Evolutionary conservation across 1,140 invertebrate genomes (phyloP), one percentile per base, ranked within the genome.

Genomic region (Zaprionus davidi): DNA sequence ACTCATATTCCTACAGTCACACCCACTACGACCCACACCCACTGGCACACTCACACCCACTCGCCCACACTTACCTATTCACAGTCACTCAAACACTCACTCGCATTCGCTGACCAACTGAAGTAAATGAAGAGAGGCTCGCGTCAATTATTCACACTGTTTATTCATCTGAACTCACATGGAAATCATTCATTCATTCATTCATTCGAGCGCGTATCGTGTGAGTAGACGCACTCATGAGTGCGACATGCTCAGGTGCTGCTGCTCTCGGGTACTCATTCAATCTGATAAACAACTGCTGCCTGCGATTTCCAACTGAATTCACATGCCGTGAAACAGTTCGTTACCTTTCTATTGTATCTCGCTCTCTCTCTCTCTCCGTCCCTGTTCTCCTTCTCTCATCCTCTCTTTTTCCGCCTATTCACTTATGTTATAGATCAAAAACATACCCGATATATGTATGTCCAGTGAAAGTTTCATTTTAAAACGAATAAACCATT

Each of bases 61-160:
- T 5, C 6, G 4, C 41, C 17, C 41, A 7, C 41, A 46, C 41
- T n/a, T 6, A 13, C 36, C 41, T 20, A 24, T 11, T 22, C 46
- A 24, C 9, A 51, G 9, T 12, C 46, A 22, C 22, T 22, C 46
- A 17, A 11, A 49, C 46, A 20, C n/a, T 20, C 46, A 49, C n/a
- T 9, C 20, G 20, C 17, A 49, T 20, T 20, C 20, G 22, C 20
- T 17, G 41, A 24, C 46, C 17, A 20, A 24, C 20, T 51, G 17
- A 13, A 51, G 20, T 24, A 51, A 51, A 51, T 51, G 20, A 51
- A 20, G 17, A 51, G 20, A 26, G 15, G 31, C 20, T 31, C 13
- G 22, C 20, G 31, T 64, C 49, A 64, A 38, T 64, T 38, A 63
- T 49, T 49, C 17, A 63, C 24, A 63, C 31, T 53, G 62, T 53